These are phyloP conservation scores for Vespertilio murinus DNA, from an alignment of 2,797 vertebrate genomes.

Conservation along the genomic window DNA sequence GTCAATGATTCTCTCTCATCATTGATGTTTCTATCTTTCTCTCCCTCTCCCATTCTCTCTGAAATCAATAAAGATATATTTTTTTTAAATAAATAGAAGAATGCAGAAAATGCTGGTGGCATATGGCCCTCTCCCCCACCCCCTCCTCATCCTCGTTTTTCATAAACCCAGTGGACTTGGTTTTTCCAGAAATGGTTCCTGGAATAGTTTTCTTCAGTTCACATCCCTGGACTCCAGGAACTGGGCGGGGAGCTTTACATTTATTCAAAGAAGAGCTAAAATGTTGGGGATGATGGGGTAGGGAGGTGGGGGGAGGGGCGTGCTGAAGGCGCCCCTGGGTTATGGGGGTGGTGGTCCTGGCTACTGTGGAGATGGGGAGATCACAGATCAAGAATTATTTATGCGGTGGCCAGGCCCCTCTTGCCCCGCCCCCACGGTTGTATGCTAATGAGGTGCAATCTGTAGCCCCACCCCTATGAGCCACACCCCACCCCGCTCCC, in stretches of 20 bases:
- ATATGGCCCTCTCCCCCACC: fast-evolving
- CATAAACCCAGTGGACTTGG: background rate
- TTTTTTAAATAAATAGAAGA: background rate
- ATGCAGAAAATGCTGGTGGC: background rate
- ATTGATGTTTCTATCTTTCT: no score
- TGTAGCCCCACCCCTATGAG: background rate
- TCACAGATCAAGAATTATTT: background rate
- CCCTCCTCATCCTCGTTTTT: background rate
- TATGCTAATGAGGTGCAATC: background rate
- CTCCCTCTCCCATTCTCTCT: no score
- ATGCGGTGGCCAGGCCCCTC: background rate
- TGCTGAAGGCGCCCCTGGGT: background rate
- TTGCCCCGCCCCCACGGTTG: background rate
- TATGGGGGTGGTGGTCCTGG: fast-evolving
- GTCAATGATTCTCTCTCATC: no score
- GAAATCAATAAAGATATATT: no score
- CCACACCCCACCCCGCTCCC: fast-evolving
- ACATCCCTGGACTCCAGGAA: background rate
- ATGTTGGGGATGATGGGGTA: background rate
- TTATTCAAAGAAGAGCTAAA: background rate
- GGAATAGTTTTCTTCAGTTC: background rate
- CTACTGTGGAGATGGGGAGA: fast-evolving
- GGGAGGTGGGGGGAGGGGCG: fast-evolving
- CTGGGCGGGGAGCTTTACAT: background rate
- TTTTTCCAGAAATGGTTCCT: background rate